Base-by-base conservation (phyloP, 2,113 vertebrate genomes). In the Heterotilapia buettikoferi region DNA sequence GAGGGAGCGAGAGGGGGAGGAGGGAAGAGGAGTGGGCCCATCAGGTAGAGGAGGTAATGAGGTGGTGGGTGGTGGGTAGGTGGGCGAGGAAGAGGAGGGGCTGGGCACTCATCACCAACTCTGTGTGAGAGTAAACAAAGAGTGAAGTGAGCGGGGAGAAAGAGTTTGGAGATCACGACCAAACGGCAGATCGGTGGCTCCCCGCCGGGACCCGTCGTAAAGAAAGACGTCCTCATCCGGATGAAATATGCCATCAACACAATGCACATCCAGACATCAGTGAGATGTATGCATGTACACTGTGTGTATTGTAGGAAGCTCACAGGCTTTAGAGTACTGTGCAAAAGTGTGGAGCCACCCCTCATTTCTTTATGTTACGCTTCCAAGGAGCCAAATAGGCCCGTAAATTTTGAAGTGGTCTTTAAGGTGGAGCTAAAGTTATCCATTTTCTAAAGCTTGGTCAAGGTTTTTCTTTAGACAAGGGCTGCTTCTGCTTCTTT, bases 81-180 rank as follows among this genome's bases (percentile, higher is more conserved):
- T 66, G 84, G 92, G 86, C 86, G 88, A 63, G 71, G 92, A 68
- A 73, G 93, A 78, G 76, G 89, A 50, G 84, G 85, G 84, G 84
- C 43, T 12, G 84, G 54, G 90, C 61, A 85, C 94, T 95, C 93
- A 94, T 94, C 93, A 89, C 84, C 87, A 85, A 87, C 94, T 94
- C 94, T 87, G 94, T 94, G 93, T 94, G 94, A 95, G 93, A 93
- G 95, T 96, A 96, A 96, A 96, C 96, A 96, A 95, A 95, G 94
- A 95, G 92, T 84, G 90, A 89, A 85, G 86, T 9, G 66, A 90
- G 66, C 2, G 78, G 80, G 53, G 82, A 89, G 89, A 9, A 24
- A 87, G 89, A 85, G 92, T 92, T 93, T 24, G 84, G 82, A 86
- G 93, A 94, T 91, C 92, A 93, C 36, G 91, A 90, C 92, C 73